Conservation (phyloP, 2,888 invertebrate species). For the Drosophila dives region DNA sequence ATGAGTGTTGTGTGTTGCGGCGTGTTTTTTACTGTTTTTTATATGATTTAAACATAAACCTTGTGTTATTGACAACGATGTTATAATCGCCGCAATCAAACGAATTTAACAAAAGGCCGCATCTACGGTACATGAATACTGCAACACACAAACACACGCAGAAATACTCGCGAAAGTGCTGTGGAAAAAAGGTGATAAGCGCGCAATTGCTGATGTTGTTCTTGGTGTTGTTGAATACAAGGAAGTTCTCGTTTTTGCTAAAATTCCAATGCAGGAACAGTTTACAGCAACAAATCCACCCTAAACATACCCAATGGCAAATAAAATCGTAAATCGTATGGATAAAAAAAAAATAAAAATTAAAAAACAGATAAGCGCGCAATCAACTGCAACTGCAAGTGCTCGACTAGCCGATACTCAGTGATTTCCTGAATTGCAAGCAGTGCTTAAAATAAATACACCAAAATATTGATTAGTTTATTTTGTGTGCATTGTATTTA, state of each 20-base stretch:
- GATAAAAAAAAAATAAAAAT: conserved; percentile 32
- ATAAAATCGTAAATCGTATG: conserved; percentile 44
- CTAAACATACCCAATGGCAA: conserved; percentile 40
- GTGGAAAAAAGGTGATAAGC: conserved; percentile 74
- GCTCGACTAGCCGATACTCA: conserved; percentile 27
- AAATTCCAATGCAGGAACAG: conserved; percentile 65
- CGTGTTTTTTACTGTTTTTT: conserved; percentile 42
- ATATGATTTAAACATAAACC: conserved; percentile 43
- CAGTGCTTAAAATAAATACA: not conserved
- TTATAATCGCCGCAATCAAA: conserved; percentile 19
- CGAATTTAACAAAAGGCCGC: conserved; percentile 34
- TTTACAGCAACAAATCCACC: conserved; percentile 51
- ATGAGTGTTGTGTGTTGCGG: conserved; percentile 40
- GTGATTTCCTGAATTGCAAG: not conserved
- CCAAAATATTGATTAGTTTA: not conserved
- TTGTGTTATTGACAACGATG: conserved; percentile 36
- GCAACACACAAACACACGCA: conserved; percentile 14
- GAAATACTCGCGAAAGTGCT: conserved; percentile 31
- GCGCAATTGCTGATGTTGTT: conserved; percentile 44
- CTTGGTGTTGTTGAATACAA: conserved; percentile 14
- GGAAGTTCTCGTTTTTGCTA: conserved; percentile 47
- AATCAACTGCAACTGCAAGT: conserved; percentile 26
- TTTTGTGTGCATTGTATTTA: not conserved
- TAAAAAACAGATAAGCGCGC: conserved; percentile 71
- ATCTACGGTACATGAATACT: conserved; percentile 32